Base-by-base conservation (phyloP, 2,888 invertebrate genomes). In the Steromphala cineraria region DNA sequence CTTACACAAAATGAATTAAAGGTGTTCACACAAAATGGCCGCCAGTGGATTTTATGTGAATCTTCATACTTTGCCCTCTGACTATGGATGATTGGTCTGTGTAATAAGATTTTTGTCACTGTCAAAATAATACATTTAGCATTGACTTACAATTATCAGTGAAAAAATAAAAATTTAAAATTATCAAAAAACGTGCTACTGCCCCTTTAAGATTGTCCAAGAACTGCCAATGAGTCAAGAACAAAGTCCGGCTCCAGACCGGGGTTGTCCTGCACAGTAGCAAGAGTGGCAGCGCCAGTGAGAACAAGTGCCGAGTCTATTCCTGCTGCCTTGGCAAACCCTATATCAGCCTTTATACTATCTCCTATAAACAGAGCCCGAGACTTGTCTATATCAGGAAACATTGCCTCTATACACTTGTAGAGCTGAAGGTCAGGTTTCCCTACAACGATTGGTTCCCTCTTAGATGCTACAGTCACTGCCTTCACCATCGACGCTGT, bases 331-430 rank as follows among this genome's bases (percentile, higher is more conserved):
- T 88, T 87, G 2, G 90, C 90, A 82, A 91, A 89, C 7, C 80
- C 86, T 56, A 91, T 85, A 67, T 91, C 91, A 10, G 89, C 87
- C 62, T 82, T 84, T 0, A 91, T 40, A 80, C 87, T 89, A 81
- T 91, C 91, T 0, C 91, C 91, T 15, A 90, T 84, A 82, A 90
- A 87, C 7, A 90, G 82, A n/a, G 89, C 89, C 15, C 87, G 82
- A 0, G 55, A 67, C 4, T 46, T 79, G 53, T 87, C 82, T 8
- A 90, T 78, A 15, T 80, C 62, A 21, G 87, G 87, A 67, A 87
- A 84, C 46, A 82, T 84, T 17, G 83, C 31, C 75, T 81, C 10
- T 2, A 91, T 83, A 81, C 88, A 89, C 19, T 89, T 86, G 75
- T 88, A 87, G 79, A 90, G 82, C 21, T 87, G 86, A 0, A 55